Evolutionary conservation across 2,888 invertebrate species (phyloP).

Genomic region (Pachymerium ferrugineum): DNA sequence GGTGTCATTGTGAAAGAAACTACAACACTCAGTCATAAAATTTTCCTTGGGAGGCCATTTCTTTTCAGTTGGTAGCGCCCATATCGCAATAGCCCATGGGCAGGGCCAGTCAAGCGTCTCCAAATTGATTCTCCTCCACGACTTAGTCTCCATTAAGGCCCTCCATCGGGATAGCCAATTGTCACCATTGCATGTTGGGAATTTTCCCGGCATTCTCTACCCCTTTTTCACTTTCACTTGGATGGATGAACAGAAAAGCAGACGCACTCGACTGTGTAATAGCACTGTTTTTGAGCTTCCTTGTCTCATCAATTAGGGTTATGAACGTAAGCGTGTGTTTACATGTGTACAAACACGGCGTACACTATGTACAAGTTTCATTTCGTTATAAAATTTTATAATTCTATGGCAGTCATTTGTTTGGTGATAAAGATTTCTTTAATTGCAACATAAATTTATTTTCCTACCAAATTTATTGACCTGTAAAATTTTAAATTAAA

Average conservation of each 20-base stretch:
- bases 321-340: conserved; percentile 5
- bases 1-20: conserved; percentile 13
- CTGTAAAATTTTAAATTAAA: no score
- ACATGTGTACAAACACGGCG: not conserved
- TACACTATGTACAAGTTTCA: not conserved
- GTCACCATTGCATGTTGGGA: conserved; percentile 23
- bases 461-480: no score
- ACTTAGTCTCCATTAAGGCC: conserved; percentile 20
- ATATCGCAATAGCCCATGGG: conserved; percentile 21
- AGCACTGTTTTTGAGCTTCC: conserved; percentile 25
- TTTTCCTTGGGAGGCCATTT: conserved; percentile 1
- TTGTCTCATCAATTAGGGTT: conserved; percentile 24
- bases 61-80: conserved; percentile 20
- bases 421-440: no score
- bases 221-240: not conserved
- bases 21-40: conserved; percentile 27
- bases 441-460: no score
- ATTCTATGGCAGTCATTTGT: no score
- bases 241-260: conserved; percentile 27
- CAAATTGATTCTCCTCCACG: conserved; percentile 24
- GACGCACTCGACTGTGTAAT: conserved; percentile 19
- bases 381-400: no score
- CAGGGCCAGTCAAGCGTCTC: conserved; percentile 27
- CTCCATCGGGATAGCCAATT: conserved; percentile 22
- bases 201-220: not conserved